A percentile compares a stretch with the other conserved stretches of the same genome.
Conservation (phyloP, 2,797 vertebrate genomes). For the Gastrophryne carolinensis region DNA sequence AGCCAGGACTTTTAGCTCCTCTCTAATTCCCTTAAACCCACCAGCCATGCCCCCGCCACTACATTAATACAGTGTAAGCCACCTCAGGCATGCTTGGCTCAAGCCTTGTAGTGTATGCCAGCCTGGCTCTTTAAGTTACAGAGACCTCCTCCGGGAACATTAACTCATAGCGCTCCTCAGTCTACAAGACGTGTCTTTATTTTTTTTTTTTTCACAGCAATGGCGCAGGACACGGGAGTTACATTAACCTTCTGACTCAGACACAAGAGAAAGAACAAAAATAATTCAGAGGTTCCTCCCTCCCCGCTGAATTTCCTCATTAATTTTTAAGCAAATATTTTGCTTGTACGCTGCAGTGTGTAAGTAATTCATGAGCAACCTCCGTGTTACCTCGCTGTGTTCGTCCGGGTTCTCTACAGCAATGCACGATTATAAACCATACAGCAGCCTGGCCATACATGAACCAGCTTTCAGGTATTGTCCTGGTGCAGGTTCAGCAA, state of each 20-base stretch:
- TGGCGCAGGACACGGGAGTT: slow-evolving; percentile 51
- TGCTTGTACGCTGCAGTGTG: slow-evolving; percentile 50
- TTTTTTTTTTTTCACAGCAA: slow-evolving; percentile 55
- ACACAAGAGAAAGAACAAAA: slow-evolving; percentile 55
- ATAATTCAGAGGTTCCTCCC: slow-evolving; percentile 49
- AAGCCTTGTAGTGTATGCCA: slow-evolving; percentile 5
- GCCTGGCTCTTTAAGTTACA: slow-evolving; percentile 38
- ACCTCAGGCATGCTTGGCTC: no score
- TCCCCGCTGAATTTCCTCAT: slow-evolving; percentile 61
- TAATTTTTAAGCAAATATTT: slow-evolving; percentile 74
- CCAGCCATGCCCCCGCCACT: no score
- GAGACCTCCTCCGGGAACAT: slow-evolving; percentile 46
- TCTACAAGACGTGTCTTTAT: slow-evolving; percentile 54
- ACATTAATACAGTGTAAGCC: no score
- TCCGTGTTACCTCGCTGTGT: slow-evolving; percentile 51
- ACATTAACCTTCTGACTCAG: slow-evolving; percentile 60
- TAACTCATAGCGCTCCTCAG: slow-evolving; percentile 53
- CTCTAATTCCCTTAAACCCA: no score
- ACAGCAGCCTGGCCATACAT: no score
- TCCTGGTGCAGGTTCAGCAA: no score
- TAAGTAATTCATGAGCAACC: slow-evolving; percentile 61
- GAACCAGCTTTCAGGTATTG: no score
- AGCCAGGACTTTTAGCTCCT: no score
- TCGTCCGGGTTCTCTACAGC: no score
- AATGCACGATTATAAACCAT: no score